Percentiles rank a stretch among this genome's conserved stretches.
Evolutionary conservation across 1,140 invertebrate species (phyloP).

Genomic region (Listronotus bonariensis): DNA sequence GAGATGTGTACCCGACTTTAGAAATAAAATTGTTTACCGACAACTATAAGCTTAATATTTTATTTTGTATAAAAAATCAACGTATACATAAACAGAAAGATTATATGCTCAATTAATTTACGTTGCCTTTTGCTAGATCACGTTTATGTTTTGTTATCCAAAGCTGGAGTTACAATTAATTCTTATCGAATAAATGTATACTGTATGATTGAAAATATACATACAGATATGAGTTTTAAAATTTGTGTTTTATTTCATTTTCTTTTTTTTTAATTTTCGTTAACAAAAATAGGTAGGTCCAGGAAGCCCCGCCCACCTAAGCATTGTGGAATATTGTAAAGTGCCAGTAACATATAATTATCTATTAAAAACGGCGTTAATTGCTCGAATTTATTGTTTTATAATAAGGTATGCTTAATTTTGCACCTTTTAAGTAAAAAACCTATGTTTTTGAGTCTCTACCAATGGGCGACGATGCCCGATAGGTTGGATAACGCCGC

Average conservation of each 20-base stretch:
- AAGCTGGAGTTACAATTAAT: constrained; percentile 7
- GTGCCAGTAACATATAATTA: no score
- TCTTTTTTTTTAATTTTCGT: no score
- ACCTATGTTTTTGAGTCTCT: no score
- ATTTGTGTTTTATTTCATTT: constrained; percentile 4
- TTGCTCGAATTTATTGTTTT: no score
- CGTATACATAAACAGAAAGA: background rate
- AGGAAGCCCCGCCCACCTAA: no score
- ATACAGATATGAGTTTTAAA: constrained; percentile 9
- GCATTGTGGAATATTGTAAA: no score
- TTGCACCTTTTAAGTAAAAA: no score
- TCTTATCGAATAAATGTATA: constrained; percentile 24
- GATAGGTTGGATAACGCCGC: no score
- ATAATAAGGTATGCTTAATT: no score
- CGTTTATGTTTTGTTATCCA: constrained; percentile 13
- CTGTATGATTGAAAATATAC: constrained; percentile 18
- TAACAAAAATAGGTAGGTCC: no score
- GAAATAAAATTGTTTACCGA: constrained; percentile 7
- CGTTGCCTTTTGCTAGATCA: constrained; percentile 11
- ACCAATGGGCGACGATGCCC: no score
- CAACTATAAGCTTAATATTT: background rate
- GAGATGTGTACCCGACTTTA: constrained; percentile 1
- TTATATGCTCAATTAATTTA: constrained; percentile 8
- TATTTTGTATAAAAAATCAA: background rate
- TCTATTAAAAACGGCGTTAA: no score